phyloP scores from a whole-genome alignment of 2,888 invertebrate species.

The Chorisops tibialis region DNA sequence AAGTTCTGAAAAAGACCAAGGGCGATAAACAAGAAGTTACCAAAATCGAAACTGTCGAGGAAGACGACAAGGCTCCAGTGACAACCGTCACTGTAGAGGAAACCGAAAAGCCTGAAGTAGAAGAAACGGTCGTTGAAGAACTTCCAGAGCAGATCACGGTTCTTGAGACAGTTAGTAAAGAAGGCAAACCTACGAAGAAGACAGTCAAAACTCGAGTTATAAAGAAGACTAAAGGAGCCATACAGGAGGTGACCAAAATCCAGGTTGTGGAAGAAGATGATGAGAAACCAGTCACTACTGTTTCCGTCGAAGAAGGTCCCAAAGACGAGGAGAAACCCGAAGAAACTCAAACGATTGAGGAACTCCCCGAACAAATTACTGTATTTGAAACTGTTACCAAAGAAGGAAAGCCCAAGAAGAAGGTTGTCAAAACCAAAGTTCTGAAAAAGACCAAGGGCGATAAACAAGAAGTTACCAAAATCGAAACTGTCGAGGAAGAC shows the following conservation, averaged over 20 bases:
- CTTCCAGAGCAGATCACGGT: slow-evolving; percentile 31
- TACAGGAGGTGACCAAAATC: slow-evolving; percentile 45
- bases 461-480: slow-evolving; percentile 43
- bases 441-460: slow-evolving; percentile 47
- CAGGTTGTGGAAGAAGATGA: slow-evolving; percentile 47
- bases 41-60: slow-evolving; percentile 47
- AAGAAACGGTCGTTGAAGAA: slow-evolving; percentile 19
- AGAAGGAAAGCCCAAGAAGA: slow-evolving; percentile 39
- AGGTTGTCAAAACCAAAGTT: slow-evolving; percentile 41
- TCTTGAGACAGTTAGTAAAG: slow-evolving; percentile 37
- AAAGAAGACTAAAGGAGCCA: slow-evolving; percentile 40
- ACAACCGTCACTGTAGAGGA: slow-evolving; percentile 39
- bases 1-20: slow-evolving; percentile 44
- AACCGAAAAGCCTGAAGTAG: slow-evolving; percentile 30
- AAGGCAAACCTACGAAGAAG: slow-evolving; percentile 39
- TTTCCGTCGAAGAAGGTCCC: slow-evolving; percentile 36
- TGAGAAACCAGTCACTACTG: slow-evolving; percentile 43
- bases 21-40: slow-evolving; percentile 48
- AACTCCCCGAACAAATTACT: slow-evolving; percentile 43
- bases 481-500: slow-evolving; percentile 43
- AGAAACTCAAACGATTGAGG: slow-evolving; percentile 35
- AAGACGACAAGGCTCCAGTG: slow-evolving; percentile 48
- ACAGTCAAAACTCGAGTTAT: slow-evolving; percentile 43
- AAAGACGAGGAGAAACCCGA: slow-evolving; percentile 19
- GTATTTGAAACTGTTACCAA: slow-evolving; percentile 45